These are phyloP conservation scores for Geophilus truncorum DNA, from an alignment of 2,888 invertebrate genomes.

Conservation along the genomic window DNA sequence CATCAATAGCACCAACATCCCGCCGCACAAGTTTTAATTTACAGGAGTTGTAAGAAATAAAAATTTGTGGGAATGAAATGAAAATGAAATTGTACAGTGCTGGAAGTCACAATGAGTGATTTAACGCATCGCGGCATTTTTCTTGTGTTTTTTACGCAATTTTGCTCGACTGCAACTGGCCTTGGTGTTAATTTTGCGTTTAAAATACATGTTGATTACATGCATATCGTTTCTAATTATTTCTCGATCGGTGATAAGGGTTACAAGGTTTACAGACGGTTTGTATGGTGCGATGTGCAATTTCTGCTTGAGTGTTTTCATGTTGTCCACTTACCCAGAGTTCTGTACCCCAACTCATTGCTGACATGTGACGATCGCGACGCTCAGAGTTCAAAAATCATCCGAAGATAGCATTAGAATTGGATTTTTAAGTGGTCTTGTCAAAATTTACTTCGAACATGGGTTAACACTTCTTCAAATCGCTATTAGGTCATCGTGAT, in stretches of 20 bases:
- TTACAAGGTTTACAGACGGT: not conserved
- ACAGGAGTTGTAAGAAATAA: not conserved
- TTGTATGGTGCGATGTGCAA: not conserved
- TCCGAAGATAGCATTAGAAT: not conserved
- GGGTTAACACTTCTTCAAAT: not conserved
- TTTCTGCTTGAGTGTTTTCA: not conserved
- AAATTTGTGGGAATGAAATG: not conserved
- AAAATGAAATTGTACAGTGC: not conserved
- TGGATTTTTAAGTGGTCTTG: not conserved
- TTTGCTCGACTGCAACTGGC: not conserved
- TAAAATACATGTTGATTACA: not conserved
- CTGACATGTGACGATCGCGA: not conserved
- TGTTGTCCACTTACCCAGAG: constrained; percentile 44
- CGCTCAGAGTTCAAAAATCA: not conserved
- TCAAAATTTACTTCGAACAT: not conserved
- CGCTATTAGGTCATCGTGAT: constrained; percentile 10
- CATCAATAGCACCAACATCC: not conserved
- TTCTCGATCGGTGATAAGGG: not conserved
- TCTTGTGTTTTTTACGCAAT: not conserved
- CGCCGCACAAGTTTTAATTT: not conserved
- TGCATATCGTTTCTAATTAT: not conserved
- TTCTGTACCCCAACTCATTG: constrained; percentile 46
- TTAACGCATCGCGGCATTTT: not conserved
- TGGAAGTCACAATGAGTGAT: not conserved
- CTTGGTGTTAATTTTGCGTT: not conserved